Evolutionary conservation across 1,140 invertebrate species (phyloP).

Genomic region (Conus ventricosus): DNA sequence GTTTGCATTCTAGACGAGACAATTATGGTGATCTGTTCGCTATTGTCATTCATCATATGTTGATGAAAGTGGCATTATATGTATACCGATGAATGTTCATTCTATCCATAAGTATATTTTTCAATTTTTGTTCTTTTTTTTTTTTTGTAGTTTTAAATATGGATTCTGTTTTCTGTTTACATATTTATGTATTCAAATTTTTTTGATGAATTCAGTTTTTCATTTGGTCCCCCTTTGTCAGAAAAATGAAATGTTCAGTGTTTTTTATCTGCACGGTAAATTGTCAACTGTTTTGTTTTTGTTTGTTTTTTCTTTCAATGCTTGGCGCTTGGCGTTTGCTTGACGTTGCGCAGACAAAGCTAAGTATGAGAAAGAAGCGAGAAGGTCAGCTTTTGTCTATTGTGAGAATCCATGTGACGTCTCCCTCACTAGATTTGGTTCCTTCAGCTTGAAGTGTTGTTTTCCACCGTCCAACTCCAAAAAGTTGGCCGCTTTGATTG

Average conservation of each 20-base stretch:
- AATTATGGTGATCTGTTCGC: no score
- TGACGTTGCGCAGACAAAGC: constrained; percentile 43
- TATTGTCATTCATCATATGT: no score
- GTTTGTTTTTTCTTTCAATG: constrained; percentile 17
- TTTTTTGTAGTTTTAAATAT: neutral
- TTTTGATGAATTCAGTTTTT: neutral
- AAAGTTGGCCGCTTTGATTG: constrained; percentile 53
- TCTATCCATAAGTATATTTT: no score
- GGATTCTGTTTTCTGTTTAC: neutral
- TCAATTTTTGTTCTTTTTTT: neutral
- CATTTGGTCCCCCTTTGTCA: neutral
- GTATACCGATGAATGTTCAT: no score
- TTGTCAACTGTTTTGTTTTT: neutral
- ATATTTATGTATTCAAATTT: neutral
- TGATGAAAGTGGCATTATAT: no score
- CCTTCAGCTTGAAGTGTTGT: constrained; percentile 43
- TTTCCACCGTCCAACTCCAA: constrained; percentile 52
- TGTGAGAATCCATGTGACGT: constrained; percentile 42
- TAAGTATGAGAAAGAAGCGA: constrained; percentile 37
- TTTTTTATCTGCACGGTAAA: constrained; percentile 10
- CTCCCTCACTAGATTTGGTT: constrained; percentile 39
- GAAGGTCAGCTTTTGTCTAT: constrained; percentile 41
- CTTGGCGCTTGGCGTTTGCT: constrained; percentile 28
- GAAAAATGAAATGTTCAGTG: neutral
- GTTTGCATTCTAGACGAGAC: no score